Conservation (phyloP, 1,140 invertebrate species). For the Scaptomyza montana region DNA sequence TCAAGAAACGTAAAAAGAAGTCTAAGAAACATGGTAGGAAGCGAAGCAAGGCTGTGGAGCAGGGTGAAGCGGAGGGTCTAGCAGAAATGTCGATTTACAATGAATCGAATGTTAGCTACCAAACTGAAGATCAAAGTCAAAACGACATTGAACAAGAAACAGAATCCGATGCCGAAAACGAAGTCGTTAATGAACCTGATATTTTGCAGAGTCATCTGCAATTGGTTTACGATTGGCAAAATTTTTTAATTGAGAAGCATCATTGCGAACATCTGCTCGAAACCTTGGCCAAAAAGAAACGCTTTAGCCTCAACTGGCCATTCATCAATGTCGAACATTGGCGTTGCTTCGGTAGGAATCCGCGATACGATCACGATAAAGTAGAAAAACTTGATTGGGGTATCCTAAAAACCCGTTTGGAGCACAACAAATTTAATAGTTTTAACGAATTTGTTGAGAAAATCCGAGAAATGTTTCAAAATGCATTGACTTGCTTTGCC, state of each 20-base stretch:
- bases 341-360: slow-evolving; percentile 16
- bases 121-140: neutral
- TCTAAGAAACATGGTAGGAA: neutral
- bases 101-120: no score
- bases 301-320: slow-evolving; percentile 18
- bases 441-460: slow-evolving; percentile 16
- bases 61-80: no score
- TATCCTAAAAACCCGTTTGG: neutral
- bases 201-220: neutral
- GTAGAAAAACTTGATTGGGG: slow-evolving; percentile 36
- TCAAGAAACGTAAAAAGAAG: slow-evolving; percentile 5
- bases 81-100: no score
- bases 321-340: slow-evolving; percentile 23
- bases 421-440: neutral
- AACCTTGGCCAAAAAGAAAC: slow-evolving; percentile 21
- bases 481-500: slow-evolving; percentile 46
- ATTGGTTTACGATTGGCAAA: slow-evolving; percentile 6
- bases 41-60: neutral
- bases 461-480: slow-evolving; percentile 39
- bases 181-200: neutral
- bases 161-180: neutral
- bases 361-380: slow-evolving; percentile 12
- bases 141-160: neutral
- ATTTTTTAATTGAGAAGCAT: slow-evolving; percentile 24
- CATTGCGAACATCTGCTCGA: slow-evolving; percentile 24